Evolutionary conservation across 2,888 invertebrate species (phyloP), one percentile per base, ranked within the genome.

Genomic region (Pecten maximus): DNA sequence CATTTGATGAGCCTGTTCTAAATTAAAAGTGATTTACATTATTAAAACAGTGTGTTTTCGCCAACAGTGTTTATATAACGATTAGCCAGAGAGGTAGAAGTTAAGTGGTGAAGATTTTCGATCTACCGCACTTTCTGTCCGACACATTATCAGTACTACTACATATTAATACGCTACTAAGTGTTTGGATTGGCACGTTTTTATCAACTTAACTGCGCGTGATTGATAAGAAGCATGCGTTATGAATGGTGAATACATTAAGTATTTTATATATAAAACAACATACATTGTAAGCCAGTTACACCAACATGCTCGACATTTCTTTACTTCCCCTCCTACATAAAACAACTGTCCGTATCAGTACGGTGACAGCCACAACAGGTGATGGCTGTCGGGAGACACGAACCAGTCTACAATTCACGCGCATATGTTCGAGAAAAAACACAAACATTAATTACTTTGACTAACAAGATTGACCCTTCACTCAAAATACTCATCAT

Each of bases 381-480:
- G 74, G 74, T 74, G 74, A 74, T 23, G 74, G 8, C 35, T 74
- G 74, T 35, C 28, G 74, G 74, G 74, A 28, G 35, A 74, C 74
- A 35, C 12, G 74, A 74, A 35, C 74, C 74, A 74, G 35, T 15
- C 10, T 28, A 74, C 74, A 74, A 35, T 74, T 74, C 28, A 74
- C 28, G 28, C 74, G 28, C 74, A 74, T 74, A 74, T 74, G 74
- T 35, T 28, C 74, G 74, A 12, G 74, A 74, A 74, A 44, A 74
- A 74, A 74, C 28, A 74, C 15, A 74, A 35, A 8, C 74, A 74
- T 74, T 74, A 74, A 74, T 74, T 74, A 28, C 15, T 28, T 35
- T 2, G 74, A 10, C 74, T 74, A 74, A 74, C 74, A 35, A 74
- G 74, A 74, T 35, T 74, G 74, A 74, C 74, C 74, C 74, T 74